A percentile compares a stretch with the other conserved stretches of the same genome.
Evolutionary conservation across 2,797 vertebrate genomes (phyloP).

Genomic region (Eulemur albifrons): DNA sequence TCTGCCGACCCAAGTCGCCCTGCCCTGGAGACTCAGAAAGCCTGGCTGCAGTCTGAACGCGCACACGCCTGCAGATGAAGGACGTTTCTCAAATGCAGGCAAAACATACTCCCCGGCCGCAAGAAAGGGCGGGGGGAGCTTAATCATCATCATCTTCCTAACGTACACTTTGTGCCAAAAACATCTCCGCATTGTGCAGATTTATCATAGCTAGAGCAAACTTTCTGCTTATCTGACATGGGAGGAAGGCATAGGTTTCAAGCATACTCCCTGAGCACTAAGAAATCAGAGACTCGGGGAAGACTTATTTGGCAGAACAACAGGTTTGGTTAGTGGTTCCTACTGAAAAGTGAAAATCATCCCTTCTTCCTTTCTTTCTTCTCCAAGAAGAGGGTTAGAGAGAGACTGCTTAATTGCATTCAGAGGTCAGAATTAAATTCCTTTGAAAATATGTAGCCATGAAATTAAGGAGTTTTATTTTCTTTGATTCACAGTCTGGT

Average conservation of each 20-base stretch:
- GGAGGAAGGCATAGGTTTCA: conserved; percentile 25
- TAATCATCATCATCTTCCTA: neutral
- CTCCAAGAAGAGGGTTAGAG: neutral
- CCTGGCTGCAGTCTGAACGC: neutral
- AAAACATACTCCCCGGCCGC: neutral
- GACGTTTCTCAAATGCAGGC: conserved; percentile 31
- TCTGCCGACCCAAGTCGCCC: conserved; percentile 69
- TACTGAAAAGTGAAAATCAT: conserved; percentile 7
- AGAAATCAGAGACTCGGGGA: neutral
- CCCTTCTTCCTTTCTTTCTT: neutral
- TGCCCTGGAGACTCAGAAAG: conserved; percentile 63
- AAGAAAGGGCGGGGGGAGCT: neutral
- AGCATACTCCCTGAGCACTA: neutral
- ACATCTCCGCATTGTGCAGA: conserved; percentile 50
- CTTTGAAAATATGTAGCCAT: conserved; percentile 39
- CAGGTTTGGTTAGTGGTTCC: neutral
- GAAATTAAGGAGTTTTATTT: conserved; percentile 12
- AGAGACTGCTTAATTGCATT: neutral
- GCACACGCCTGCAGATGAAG: conserved; percentile 49
- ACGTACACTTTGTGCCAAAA: conserved; percentile 31
- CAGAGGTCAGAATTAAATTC: conserved; percentile 49
- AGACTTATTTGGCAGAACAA: conserved; percentile 37
- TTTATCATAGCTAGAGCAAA: conserved; percentile 65
- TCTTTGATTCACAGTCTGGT: neutral
- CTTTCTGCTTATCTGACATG: conserved; percentile 59